Evolutionary conservation across 2,797 vertebrate genomes (phyloP).

Genomic region (Danio jaintianensis): DNA sequence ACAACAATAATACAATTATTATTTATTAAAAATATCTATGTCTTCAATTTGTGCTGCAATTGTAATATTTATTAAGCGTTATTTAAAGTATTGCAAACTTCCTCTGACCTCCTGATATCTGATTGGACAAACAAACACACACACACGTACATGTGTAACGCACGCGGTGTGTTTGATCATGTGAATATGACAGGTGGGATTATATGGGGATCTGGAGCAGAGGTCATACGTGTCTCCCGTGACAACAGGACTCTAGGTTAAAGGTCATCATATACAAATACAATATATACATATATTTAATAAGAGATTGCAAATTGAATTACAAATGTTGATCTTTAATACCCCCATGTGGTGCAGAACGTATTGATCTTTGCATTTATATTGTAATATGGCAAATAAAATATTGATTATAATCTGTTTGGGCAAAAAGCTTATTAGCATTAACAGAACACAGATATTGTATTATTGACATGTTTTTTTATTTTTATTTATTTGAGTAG

Average conservation of each 20-base stretch:
- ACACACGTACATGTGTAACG: background rate
- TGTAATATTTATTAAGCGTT: background rate
- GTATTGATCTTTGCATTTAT: background rate
- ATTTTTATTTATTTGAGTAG: background rate
- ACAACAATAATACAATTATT: background rate
- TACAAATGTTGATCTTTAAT: background rate
- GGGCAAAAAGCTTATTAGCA: background rate
- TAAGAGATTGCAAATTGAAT: background rate
- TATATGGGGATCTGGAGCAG: background rate
- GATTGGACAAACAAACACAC: background rate
- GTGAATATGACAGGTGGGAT: conserved; percentile 9
- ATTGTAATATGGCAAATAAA: background rate
- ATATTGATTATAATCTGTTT: background rate
- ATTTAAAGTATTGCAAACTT: background rate
- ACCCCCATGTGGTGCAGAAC: background rate
- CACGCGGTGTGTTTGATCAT: conserved; percentile 24
- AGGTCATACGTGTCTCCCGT: conserved; percentile 36
- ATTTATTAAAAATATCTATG: background rate
- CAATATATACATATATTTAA: background rate
- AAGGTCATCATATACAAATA: background rate
- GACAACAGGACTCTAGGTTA: conserved; percentile 28
- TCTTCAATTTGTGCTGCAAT: background rate
- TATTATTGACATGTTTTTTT: background rate
- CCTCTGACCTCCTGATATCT: background rate
- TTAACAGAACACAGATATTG: background rate